These are phyloP conservation scores for Heteromurus nitidus DNA, from an alignment of 2,888 invertebrate species.

Conservation along the genomic window DNA sequence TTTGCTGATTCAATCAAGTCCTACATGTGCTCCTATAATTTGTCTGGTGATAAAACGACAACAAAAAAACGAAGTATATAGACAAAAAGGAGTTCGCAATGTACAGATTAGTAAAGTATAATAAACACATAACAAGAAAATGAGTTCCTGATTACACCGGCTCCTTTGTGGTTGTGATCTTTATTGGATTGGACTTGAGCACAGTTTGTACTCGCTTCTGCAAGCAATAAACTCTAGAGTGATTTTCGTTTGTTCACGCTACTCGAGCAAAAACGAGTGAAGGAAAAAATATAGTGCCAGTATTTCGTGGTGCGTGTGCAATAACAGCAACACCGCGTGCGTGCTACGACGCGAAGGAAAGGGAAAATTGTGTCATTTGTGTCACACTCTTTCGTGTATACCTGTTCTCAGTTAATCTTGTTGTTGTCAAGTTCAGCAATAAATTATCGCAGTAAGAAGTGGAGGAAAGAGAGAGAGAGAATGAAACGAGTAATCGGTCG, in stretches of 20 bases:
- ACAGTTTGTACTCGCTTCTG: neutral
- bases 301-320: neutral
- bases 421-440: slow-evolving; percentile 8
- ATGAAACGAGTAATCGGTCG: slow-evolving; percentile 3
- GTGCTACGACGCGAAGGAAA: slow-evolving; percentile 25
- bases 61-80: too few relatives aligned
- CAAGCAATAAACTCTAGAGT: neutral
- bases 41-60: slow-evolving; percentile 23
- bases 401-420: slow-evolving; percentile 6
- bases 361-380: slow-evolving; percentile 35
- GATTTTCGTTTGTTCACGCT: slow-evolving; percentile 14
- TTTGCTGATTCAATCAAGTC: slow-evolving; percentile 37
- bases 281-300: neutral
- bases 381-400: slow-evolving; percentile 11
- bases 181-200: slow-evolving; percentile 40
- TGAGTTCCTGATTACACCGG: slow-evolving; percentile 47
- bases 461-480: neutral
- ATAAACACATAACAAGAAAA: slow-evolving; percentile 20
- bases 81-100: neutral
- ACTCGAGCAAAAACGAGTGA: neutral
- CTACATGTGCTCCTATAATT: slow-evolving; percentile 25
- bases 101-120: neutral
- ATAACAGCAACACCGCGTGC: neutral
- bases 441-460: neutral
- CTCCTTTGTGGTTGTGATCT: slow-evolving; percentile 22